These are phyloP conservation scores for Drosophila bunnanda DNA, from an alignment of 2,888 invertebrate genomes.

Conservation along the genomic window DNA sequence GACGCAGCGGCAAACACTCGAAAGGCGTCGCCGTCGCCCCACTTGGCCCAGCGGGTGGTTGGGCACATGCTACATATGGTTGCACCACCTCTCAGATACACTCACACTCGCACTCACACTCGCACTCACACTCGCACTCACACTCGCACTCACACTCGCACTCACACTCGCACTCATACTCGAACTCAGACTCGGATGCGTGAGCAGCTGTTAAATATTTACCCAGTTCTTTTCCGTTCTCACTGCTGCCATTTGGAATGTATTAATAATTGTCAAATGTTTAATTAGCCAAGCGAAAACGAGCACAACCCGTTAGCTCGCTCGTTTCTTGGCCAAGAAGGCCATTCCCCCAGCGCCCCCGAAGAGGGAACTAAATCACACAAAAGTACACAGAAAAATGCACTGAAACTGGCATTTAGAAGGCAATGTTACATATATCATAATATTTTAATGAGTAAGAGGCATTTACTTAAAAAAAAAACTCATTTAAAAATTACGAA, in stretches of 20 bases:
- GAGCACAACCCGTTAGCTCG: constrained; percentile 35
- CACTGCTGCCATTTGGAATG: constrained; percentile 48
- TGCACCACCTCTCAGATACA: background rate
- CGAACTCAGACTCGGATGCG: background rate
- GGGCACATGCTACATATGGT: constrained; percentile 8
- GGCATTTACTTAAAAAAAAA: too few species aligned
- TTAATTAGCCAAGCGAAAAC: constrained; percentile 71
- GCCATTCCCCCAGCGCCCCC: constrained; percentile 12
- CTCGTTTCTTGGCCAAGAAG: constrained; percentile 29
- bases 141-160: background rate
- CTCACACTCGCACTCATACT: background rate
- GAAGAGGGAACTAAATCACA: constrained; percentile 1
- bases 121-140: background rate
- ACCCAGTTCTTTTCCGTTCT: constrained; percentile 38
- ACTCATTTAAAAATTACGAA: too few species aligned
- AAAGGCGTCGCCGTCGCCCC: constrained; percentile 63
- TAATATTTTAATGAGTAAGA: too few species aligned
- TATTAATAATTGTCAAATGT: constrained; percentile 77
- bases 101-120: too few species aligned
- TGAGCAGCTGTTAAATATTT: constrained; percentile 54
- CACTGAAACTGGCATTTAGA: background rate
- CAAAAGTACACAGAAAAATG: background rate
- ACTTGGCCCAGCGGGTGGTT: constrained; percentile 43
- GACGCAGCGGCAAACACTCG: constrained; percentile 76
- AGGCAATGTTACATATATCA: too few species aligned